Conservation (phyloP, 2,797 vertebrate genomes). For the Benthosema pterotum region DNA sequence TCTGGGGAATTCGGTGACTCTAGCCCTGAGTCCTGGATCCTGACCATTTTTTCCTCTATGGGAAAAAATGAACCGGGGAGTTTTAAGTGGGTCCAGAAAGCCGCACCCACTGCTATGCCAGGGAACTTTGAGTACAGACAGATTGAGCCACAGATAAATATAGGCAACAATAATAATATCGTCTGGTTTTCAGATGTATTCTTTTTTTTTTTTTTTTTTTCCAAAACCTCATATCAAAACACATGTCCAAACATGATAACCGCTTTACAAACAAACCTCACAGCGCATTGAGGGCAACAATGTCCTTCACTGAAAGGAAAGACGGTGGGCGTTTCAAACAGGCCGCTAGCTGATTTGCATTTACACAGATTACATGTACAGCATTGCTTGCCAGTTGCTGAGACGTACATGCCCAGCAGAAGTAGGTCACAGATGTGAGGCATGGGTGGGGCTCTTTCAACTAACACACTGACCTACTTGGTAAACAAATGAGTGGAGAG, state of each 20-base stretch:
- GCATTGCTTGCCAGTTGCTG: not conserved
- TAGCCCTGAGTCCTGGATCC: too few species aligned
- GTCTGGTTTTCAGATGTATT: not conserved
- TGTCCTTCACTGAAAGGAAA: not conserved
- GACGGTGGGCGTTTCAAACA: not conserved
- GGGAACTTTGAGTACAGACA: too few species aligned
- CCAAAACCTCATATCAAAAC: not conserved
- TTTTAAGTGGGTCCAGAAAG: too few species aligned
- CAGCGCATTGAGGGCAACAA: too few species aligned
- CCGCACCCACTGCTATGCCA: too few species aligned
- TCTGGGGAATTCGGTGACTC: too few species aligned
- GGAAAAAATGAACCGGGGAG: too few species aligned
- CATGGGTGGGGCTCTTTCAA: not conserved
- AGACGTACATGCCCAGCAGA: conserved; percentile 37
- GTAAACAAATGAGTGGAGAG: not conserved
- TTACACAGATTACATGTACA: not conserved
- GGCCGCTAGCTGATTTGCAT: too few species aligned
- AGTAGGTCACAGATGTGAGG: conserved; percentile 50
- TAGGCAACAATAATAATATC: not conserved
- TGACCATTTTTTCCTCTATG: too few species aligned
- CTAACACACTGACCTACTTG: conserved; percentile 70
- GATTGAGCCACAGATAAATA: too few species aligned
- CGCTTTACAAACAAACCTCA: not conserved
- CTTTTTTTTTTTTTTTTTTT: too few species aligned
- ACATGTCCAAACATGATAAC: too few species aligned